phyloP scores from a whole-genome alignment of 2,888 invertebrate species.

The Oxystoma pomonae region DNA sequence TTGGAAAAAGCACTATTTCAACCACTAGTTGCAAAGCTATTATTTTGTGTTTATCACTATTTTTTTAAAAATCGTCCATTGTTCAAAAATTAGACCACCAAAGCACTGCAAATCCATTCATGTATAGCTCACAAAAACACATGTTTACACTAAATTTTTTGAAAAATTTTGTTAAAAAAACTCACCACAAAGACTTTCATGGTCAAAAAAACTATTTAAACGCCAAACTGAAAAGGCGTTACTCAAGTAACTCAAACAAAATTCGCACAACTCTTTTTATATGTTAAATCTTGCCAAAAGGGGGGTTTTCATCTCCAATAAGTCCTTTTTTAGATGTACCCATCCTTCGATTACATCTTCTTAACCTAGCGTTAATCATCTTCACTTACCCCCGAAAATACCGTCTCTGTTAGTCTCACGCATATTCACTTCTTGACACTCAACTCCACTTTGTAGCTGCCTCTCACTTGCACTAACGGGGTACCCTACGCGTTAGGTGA shows the following conservation, averaged over 20 bases:
- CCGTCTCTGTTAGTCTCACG: background rate
- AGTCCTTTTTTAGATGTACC: background rate
- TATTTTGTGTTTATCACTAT: too few relatives aligned
- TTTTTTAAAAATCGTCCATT: too few relatives aligned
- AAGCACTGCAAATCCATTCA: background rate
- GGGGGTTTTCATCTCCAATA: background rate
- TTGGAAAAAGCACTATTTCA: too few relatives aligned
- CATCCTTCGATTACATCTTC: background rate
- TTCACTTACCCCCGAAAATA: background rate
- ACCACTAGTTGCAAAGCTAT: too few relatives aligned
- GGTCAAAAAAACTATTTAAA: background rate
- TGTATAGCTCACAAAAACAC: background rate
- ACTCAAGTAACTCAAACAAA: background rate
- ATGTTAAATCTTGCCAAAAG: background rate
- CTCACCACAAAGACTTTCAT: background rate
- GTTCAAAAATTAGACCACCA: too few relatives aligned
- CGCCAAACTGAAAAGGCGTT: background rate
- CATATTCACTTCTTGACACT: background rate
- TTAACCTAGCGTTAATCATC: background rate
- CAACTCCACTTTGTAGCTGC: background rate
- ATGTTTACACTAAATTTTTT: background rate
- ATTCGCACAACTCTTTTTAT: background rate
- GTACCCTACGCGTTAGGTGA: background rate
- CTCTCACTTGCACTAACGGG: background rate
- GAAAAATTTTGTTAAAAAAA: background rate